A percentile compares a stretch with the other conserved stretches of the same genome.
Evolutionary conservation across 2,797 vertebrate genomes (phyloP).

Genomic region (Rhodeus uyekii): DNA sequence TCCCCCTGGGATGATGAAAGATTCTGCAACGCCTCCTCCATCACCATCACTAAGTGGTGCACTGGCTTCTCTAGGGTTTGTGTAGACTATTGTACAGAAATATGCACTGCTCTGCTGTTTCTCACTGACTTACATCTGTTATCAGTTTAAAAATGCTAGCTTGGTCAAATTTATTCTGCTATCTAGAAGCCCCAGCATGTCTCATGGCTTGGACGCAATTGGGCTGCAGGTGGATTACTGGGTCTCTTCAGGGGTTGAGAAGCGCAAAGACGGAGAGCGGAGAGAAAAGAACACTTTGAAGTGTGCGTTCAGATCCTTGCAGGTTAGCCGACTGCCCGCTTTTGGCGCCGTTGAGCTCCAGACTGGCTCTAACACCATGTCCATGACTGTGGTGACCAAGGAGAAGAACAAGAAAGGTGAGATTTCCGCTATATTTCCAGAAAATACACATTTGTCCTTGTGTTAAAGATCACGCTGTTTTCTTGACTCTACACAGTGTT

Average conservation of each 20-base stretch:
- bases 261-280: constrained; percentile 81
- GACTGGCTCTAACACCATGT: constrained; percentile 79
- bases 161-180: constrained; percentile 4
- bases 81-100: background rate
- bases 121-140: background rate
- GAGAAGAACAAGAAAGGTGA: constrained; percentile 89
- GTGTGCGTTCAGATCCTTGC: constrained; percentile 84
- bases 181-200: constrained; percentile 71
- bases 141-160: constrained; percentile 5
- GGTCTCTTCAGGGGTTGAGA: constrained; percentile 77
- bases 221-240: constrained; percentile 89
- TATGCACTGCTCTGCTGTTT: background rate
- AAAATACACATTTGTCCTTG: background rate
- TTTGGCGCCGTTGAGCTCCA: constrained; percentile 64
- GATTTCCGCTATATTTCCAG: background rate
- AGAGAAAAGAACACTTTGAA: constrained; percentile 86
- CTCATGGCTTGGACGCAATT: constrained; percentile 78
- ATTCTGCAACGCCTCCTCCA: constrained; percentile 79
- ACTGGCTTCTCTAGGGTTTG: constrained; percentile 76
- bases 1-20: constrained; percentile 70
- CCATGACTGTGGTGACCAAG: constrained; percentile 88
- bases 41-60: constrained; percentile 80
- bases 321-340: constrained; percentile 81
- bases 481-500: background rate
- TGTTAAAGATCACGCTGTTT: background rate